phyloP scores from a whole-genome alignment of 1,140 invertebrate species.

The Prorops nasuta region DNA sequence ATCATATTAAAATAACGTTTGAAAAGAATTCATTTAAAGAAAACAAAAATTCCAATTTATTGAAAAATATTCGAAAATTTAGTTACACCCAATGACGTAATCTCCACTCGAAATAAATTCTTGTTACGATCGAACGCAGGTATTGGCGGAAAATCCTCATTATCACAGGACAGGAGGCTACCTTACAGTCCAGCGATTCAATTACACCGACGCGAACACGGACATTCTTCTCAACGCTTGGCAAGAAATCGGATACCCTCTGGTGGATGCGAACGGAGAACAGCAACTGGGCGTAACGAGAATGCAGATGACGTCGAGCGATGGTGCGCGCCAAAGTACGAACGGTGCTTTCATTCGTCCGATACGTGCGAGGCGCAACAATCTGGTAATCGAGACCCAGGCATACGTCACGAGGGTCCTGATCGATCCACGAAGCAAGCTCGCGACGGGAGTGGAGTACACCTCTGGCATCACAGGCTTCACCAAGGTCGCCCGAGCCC shows the following conservation, averaged over 20 bases:
- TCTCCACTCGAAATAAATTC: no score
- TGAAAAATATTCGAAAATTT: no score
- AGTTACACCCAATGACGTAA: no score
- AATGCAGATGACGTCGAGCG: constrained; percentile 59
- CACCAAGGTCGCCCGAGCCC: constrained; percentile 53
- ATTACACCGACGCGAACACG: constrained; percentile 61
- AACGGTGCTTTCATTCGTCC: constrained; percentile 74
- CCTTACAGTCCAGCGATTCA: constrained; percentile 63
- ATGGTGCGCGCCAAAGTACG: constrained; percentile 69
- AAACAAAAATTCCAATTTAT: not conserved
- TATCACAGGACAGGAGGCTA: constrained; percentile 63
- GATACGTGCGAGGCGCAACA: constrained; percentile 65
- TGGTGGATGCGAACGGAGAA: constrained; percentile 60
- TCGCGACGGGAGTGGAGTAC: constrained; percentile 70
- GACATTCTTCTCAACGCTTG: constrained; percentile 60
- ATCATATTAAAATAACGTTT: not conserved
- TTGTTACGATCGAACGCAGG: constrained; percentile 21
- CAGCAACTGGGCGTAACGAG: constrained; percentile 61
- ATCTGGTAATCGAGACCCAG: constrained; percentile 69
- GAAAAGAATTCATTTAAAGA: not conserved
- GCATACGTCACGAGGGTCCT: constrained; percentile 71
- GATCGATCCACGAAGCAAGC: constrained; percentile 68
- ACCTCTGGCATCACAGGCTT: constrained; percentile 45
- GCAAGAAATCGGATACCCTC: constrained; percentile 59
- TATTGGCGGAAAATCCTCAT: constrained; percentile 44